Conservation (phyloP, 2,797 vertebrate species). For the Garrulus glandarius region DNA sequence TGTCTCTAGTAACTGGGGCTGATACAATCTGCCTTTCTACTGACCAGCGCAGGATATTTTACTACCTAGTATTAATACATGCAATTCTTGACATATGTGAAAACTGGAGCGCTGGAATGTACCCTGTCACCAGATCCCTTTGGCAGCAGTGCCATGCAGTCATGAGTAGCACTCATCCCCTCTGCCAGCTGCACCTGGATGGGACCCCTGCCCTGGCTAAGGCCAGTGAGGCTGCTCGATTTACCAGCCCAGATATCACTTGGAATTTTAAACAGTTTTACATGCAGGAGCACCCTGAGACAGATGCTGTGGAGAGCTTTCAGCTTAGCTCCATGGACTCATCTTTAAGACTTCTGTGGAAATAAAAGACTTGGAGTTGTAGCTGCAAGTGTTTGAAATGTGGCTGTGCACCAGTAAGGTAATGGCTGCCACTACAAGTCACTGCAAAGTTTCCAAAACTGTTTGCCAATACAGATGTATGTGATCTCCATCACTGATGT, state of each 20-base stretch:
- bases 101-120: not conserved
- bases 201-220: not conserved
- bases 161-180: rapidly evolving
- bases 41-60: not conserved
- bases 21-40: not conserved
- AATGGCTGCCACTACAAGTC: not conserved
- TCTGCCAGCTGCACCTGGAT: not conserved
- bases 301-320: not conserved
- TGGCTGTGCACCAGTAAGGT: not conserved
- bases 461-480: not conserved
- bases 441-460: not conserved
- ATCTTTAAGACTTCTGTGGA: not conserved
- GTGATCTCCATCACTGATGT: not conserved
- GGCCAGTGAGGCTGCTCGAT: not conserved
- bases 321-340: not conserved
- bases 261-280: not conserved
- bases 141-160: not conserved
- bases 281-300: not conserved
- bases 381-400: not conserved
- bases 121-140: not conserved
- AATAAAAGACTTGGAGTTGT: not conserved
- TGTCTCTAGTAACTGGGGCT: not conserved
- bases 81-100: rapidly evolving
- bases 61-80: not conserved
- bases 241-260: not conserved